phyloP scores from a whole-genome alignment of 2,113 vertebrate species.

The Oncorhynchus nerka region DNA sequence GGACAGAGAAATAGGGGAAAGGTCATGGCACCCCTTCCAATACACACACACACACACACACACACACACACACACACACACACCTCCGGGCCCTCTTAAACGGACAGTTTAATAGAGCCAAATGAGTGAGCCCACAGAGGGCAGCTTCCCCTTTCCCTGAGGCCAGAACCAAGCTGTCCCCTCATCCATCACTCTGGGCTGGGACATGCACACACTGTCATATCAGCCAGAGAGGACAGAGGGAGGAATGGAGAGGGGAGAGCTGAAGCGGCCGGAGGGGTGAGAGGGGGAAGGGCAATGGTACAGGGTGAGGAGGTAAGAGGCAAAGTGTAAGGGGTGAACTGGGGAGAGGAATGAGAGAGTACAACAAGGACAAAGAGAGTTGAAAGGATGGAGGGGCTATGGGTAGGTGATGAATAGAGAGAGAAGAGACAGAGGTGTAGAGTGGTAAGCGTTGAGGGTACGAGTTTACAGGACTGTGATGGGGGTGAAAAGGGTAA shows the following conservation, averaged over 20 bases:
- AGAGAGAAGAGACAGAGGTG: neutral
- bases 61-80: neutral
- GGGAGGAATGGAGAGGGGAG: neutral
- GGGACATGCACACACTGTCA: neutral
- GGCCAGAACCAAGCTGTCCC: constrained; percentile 30
- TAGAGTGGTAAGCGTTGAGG: neutral
- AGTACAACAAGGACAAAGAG: neutral
- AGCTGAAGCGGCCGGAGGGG: neutral
- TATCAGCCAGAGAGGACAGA: neutral
- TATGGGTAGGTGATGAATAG: neutral
- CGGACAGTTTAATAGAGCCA: constrained; percentile 26
- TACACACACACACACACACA: neutral
- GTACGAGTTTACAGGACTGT: too few species aligned
- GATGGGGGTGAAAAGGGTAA: too few species aligned
- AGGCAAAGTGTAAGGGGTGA: neutral
- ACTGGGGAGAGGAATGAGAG: neutral
- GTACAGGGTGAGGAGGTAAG: neutral
- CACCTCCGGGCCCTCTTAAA: constrained; percentile 17
- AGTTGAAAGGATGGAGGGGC: neutral
- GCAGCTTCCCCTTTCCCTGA: constrained; percentile 19
- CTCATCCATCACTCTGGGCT: constrained; percentile 38
- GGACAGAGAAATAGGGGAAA: constrained; percentile 15
- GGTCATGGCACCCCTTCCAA: constrained; percentile 36
- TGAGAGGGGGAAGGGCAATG: neutral
- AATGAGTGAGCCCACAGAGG: constrained; percentile 22